Conservation (phyloP, 2,797 vertebrate species). For the Bovichtus diacanthus region DNA sequence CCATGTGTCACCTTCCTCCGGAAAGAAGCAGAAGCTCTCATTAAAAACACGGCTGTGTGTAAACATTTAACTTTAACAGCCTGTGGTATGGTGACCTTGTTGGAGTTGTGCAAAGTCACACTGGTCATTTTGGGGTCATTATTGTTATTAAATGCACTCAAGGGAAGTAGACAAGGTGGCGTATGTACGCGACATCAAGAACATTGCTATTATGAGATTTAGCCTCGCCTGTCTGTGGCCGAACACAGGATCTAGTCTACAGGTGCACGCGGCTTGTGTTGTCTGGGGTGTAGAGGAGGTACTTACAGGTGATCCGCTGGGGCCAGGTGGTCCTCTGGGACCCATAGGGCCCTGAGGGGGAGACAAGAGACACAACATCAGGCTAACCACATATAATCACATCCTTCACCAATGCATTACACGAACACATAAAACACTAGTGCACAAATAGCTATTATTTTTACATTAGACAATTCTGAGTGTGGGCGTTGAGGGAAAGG, state of each 20-base stretch:
- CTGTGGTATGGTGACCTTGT: neutral
- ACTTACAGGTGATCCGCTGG: conserved; percentile 93
- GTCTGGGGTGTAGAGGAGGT: conserved; percentile 42
- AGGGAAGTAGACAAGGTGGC: conserved; percentile 15
- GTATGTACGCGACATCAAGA: neutral
- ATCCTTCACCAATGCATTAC: neutral
- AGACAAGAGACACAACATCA: conserved; percentile 54
- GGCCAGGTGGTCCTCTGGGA: conserved; percentile 95
- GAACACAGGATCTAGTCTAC: conserved; percentile 31
- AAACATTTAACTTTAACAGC: conserved; percentile 35
- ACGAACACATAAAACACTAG: conserved; percentile 24
- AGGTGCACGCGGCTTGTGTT: conserved; percentile 28
- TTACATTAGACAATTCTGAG: neutral
- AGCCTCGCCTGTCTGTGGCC: conserved; percentile 27
- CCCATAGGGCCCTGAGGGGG: conserved; percentile 93
- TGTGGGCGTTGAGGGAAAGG: neutral
- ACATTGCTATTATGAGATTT: conserved; percentile 54
- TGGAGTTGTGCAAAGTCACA: neutral
- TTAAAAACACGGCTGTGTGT: conserved; percentile 20
- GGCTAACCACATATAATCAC: conserved; percentile 11
- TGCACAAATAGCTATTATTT: neutral
- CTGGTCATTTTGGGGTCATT: conserved; percentile 19
- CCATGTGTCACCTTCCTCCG: conserved; percentile 32
- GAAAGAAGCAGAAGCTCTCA: conserved; percentile 17
- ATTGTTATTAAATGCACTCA: conserved; percentile 21